Evolutionary conservation across 2,797 vertebrate species (phyloP).

Genomic region (Chromobotia macracanthus): DNA sequence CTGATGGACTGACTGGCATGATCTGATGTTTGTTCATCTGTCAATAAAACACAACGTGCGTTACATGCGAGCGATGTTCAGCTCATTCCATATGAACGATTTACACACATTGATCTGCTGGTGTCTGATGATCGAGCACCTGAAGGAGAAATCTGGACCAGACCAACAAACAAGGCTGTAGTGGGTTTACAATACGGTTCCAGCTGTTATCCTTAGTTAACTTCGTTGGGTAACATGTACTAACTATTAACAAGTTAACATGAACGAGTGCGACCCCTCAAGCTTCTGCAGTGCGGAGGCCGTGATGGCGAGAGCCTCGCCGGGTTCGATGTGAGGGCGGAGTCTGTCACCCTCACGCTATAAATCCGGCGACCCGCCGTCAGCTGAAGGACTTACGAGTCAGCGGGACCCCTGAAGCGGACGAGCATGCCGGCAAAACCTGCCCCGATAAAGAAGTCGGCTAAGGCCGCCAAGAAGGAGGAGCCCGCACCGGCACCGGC

Average conservation of each 20-base stretch:
- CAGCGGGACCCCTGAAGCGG: constrained; percentile 68
- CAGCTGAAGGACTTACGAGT: constrained; percentile 65
- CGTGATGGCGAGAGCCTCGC: not conserved
- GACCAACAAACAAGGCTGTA: no score
- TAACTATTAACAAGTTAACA: no score
- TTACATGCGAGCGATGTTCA: constrained; percentile 57
- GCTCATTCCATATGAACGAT: not conserved
- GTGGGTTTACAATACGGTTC: no score
- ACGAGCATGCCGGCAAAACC: constrained; percentile 83
- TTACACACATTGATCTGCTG: no score
- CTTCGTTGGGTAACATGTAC: no score
- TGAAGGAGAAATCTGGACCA: no score
- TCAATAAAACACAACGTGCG: constrained; percentile 76
- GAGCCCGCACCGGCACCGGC: constrained; percentile 60
- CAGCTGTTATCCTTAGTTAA: no score
- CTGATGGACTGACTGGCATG: constrained; percentile 61
- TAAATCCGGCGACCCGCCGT: constrained; percentile 58
- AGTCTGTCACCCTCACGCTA: constrained; percentile 62
- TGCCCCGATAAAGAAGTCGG: constrained; percentile 81
- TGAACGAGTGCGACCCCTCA: no score
- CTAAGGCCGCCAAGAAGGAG: constrained; percentile 69
- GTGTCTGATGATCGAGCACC: no score
- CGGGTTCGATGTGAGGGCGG: constrained; percentile 63
- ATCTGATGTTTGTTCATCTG: constrained; percentile 70
- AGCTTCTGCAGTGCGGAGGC: not conserved